Evolutionary conservation across 2,888 invertebrate species (phyloP).

Genomic region (Pyrgus malvae): DNA sequence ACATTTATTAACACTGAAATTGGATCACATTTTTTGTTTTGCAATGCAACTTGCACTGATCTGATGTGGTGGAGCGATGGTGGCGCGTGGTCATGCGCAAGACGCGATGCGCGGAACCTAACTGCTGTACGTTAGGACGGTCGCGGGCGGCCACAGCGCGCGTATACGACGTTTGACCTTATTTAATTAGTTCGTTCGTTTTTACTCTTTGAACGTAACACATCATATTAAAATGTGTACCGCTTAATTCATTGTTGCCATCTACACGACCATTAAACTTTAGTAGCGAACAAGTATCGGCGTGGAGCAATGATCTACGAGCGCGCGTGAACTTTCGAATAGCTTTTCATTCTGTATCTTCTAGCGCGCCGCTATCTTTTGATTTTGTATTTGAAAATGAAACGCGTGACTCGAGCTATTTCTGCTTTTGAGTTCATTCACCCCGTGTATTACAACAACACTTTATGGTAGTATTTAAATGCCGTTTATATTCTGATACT

Average conservation of each 20-base stretch:
- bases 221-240: constrained; percentile 73
- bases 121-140: constrained; percentile 55
- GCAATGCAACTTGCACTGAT: constrained; percentile 1
- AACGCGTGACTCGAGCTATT: constrained; percentile 61
- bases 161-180: constrained; percentile 75
- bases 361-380: constrained; percentile 6
- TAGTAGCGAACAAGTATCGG: background rate
- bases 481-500: background rate
- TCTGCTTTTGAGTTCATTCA: constrained; percentile 67
- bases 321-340: constrained; percentile 1
- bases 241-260: constrained; percentile 71
- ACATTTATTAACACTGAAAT: background rate
- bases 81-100: constrained; percentile 32
- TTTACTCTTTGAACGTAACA: constrained; percentile 76
- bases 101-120: constrained; percentile 48
- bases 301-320: background rate
- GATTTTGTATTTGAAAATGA: constrained; percentile 25
- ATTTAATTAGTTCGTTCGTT: constrained; percentile 81
- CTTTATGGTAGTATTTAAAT: no score
- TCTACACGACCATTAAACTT: constrained; percentile 51
- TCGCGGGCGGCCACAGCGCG: constrained; percentile 43
- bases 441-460: constrained; percentile 49
- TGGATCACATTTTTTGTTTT: background rate
- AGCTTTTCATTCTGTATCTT: constrained; percentile 7
- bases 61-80: background rate